Evolutionary conservation across 1,140 invertebrate genomes (phyloP).

Genomic region (Aphaenogaster ashmeadi): DNA sequence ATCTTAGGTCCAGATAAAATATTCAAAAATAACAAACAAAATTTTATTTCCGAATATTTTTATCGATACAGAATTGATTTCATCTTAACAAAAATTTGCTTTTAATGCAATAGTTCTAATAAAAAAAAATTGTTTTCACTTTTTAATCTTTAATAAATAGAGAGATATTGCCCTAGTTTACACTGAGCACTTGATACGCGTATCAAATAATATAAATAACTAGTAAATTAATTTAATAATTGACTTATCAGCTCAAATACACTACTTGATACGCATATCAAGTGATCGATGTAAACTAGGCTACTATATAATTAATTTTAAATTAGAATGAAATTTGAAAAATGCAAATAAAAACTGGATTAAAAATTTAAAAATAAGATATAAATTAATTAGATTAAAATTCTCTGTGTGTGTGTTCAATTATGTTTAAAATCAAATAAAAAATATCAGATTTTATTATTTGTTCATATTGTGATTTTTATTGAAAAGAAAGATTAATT

Average conservation of each 20-base stretch:
- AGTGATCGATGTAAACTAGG: no score
- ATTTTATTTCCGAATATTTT: not conserved
- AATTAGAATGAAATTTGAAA: not conserved
- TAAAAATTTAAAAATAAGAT: not conserved
- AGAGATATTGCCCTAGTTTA: not conserved
- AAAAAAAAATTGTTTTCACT: not conserved
- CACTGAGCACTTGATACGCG: no score
- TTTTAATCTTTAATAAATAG: not conserved
- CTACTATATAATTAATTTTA: not conserved
- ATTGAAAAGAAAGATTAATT: not conserved
- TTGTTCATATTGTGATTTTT: slow-evolving; percentile 2
- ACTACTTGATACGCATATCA: no score
- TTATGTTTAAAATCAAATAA: not conserved
- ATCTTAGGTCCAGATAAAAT: not conserved
- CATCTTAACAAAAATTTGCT: not conserved
- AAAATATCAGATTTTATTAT: not conserved
- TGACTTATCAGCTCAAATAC: no score
- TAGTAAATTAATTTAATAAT: no score
- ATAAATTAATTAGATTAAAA: not conserved
- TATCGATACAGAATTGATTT: not conserved
- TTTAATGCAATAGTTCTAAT: not conserved
- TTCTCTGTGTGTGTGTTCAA: not conserved
- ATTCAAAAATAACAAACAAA: not conserved
- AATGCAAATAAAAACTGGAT: not conserved
- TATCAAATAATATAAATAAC: no score